Evolutionary conservation across 2,888 invertebrate species (phyloP).

Genomic region (Spatulosminthurus flaviceps): DNA sequence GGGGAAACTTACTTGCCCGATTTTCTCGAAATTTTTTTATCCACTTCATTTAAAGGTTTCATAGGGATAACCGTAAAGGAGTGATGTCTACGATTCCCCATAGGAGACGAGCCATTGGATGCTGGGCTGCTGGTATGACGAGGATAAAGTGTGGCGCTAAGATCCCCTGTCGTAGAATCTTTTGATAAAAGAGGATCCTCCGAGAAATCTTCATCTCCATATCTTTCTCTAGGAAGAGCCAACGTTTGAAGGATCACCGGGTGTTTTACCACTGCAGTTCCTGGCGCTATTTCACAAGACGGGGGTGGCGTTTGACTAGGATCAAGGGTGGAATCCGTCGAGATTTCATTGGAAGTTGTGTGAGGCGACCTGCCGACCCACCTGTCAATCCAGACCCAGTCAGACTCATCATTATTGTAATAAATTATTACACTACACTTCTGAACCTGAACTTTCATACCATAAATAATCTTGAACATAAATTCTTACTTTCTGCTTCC

Average conservation of each 20-base stretch:
- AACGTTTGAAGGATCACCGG: slow-evolving; percentile 40
- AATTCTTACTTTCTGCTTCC: too few species aligned
- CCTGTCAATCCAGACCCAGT: not conserved
- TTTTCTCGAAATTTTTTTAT: slow-evolving; percentile 50
- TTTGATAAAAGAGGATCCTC: slow-evolving; percentile 43
- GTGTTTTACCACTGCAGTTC: slow-evolving; percentile 3
- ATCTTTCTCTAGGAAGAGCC: slow-evolving; percentile 24
- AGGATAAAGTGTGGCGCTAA: slow-evolving; percentile 28
- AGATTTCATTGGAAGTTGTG: slow-evolving; percentile 27
- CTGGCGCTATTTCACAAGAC: slow-evolving; percentile 7
- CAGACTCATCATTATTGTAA: too few species aligned
- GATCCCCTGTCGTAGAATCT: slow-evolving; percentile 20
- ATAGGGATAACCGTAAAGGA: slow-evolving; percentile 57
- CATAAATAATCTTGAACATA: too few species aligned
- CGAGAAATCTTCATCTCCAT: slow-evolving; percentile 35
- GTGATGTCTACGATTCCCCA: slow-evolving; percentile 46
- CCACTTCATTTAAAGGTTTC: slow-evolving; percentile 51
- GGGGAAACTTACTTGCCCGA: slow-evolving; percentile 63
- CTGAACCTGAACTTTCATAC: too few species aligned
- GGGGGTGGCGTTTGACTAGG: slow-evolving; percentile 15
- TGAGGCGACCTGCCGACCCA: slow-evolving; percentile 36
- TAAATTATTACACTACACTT: too few species aligned
- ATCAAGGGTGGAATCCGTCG: slow-evolving; percentile 19
- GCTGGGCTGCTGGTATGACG: slow-evolving; percentile 25
- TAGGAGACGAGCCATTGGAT: slow-evolving; percentile 37